A percentile compares a stretch with the other conserved stretches of the same genome.
Evolutionary conservation across 2,113 vertebrate genomes (phyloP).

Genomic region (Alaudala cheleensis): DNA sequence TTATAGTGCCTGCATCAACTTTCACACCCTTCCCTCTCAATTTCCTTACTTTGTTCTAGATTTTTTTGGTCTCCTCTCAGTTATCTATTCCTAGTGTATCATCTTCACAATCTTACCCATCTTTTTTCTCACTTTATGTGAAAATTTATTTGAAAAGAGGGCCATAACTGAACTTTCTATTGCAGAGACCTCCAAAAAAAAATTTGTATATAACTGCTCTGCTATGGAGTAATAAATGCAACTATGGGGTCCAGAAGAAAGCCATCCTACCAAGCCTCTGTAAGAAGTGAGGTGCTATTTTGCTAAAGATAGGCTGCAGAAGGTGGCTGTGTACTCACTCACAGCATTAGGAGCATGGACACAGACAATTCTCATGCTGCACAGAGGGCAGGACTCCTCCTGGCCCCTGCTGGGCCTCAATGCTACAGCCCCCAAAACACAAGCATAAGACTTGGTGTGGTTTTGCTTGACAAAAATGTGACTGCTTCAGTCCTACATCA

Average conservation of each 20-base stretch:
- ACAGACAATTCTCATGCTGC: fast-evolving
- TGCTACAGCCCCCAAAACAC: fast-evolving
- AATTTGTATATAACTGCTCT: neutral
- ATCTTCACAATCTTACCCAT: neutral
- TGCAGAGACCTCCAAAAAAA: neutral
- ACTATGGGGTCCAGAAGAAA: neutral
- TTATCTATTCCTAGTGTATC: neutral
- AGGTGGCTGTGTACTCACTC: neutral
- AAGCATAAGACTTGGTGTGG: fast-evolving
- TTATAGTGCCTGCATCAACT: neutral
- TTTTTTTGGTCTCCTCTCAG: neutral
- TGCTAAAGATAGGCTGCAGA: neutral
- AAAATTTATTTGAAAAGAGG: neutral
- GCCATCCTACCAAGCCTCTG: neutral
- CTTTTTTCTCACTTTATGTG: neutral
- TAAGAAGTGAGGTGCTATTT: neutral
- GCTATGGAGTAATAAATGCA: neutral
- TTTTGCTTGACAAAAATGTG: neutral
- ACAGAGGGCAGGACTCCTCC: neutral
- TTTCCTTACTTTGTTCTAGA: neutral
- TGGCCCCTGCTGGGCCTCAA: neutral
- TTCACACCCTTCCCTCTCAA: neutral
- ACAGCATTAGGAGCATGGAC: fast-evolving
- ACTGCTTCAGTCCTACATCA: neutral
- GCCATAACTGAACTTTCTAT: neutral